Conservation (phyloP, 2,797 vertebrate genomes). For the Tolypeutes matacus region DNA sequence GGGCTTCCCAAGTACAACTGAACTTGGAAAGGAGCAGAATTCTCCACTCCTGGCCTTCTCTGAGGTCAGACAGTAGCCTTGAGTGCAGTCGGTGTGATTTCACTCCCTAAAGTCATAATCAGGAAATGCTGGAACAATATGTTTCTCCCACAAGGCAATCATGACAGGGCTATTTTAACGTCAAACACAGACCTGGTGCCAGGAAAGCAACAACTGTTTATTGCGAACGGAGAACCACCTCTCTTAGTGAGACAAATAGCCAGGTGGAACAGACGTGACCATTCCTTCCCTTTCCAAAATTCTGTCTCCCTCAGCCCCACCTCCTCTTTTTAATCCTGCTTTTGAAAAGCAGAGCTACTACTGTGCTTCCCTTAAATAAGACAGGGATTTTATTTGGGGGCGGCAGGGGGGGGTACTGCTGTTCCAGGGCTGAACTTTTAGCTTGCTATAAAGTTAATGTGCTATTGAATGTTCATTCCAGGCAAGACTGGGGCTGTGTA, state of each 20-base stretch:
- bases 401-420: not conserved
- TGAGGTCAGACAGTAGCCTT: conserved; percentile 90
- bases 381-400: conserved; percentile 71
- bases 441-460: conserved; percentile 89
- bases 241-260: not conserved
- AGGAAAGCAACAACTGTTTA: conserved; percentile 60
- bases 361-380: conserved; percentile 64
- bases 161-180: conserved; percentile 85
- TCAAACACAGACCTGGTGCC: conserved; percentile 82
- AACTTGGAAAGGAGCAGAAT: conserved; percentile 20
- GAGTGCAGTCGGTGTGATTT: conserved; percentile 86
- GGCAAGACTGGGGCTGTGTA: conserved; percentile 84
- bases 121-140: conserved; percentile 89
- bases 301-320: not conserved
- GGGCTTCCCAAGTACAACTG: not conserved
- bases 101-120: conserved; percentile 91
- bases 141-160: conserved; percentile 90
- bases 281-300: not conserved
- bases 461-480: conserved; percentile 87
- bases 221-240: not conserved
- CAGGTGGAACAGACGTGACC: conserved; percentile 24
- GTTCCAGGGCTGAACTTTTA: conserved; percentile 84
- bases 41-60: conserved; percentile 73
- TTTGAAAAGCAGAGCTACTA: conserved; percentile 50
- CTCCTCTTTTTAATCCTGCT: not conserved